A percentile compares a stretch with the other conserved stretches of the same genome.
Conservation (phyloP, 2,797 vertebrate genomes). For the Nothura maculosa region DNA sequence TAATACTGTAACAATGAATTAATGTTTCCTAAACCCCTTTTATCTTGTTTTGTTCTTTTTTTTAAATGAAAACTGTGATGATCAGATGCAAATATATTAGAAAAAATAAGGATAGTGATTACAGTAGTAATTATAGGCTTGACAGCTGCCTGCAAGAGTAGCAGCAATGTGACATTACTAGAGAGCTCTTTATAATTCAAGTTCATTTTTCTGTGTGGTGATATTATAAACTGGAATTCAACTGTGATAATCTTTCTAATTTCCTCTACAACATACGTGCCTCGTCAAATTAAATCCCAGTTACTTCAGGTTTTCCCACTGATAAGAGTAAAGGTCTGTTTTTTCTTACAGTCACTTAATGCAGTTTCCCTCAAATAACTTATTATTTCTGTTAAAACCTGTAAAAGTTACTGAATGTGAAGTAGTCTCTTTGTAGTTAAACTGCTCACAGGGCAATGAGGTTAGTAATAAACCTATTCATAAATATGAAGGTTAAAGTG, state of each 20-base stretch:
- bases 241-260: not conserved
- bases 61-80: not conserved
- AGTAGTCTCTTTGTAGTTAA: conserved; percentile 50
- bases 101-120: not conserved
- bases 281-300: not conserved
- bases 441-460: conserved; percentile 13
- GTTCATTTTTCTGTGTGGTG: not conserved
- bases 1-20: not conserved
- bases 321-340: not conserved
- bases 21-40: not conserved
- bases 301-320: not conserved
- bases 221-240: not conserved
- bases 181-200: not conserved
- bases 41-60: not conserved
- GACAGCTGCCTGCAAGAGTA: not conserved
- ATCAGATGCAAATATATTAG: not conserved
- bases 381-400: conserved; percentile 27
- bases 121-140: not conserved
- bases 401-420: conserved; percentile 2
- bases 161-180: not conserved
- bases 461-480: conserved; percentile 27
- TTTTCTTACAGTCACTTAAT: not conserved
- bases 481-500: conserved; percentile 2
- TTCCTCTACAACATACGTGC: not conserved
- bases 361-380: not conserved